phyloP scores from a whole-genome alignment of 2,113 vertebrate genomes.

The Poeciliopsis turrubarensis region DNA sequence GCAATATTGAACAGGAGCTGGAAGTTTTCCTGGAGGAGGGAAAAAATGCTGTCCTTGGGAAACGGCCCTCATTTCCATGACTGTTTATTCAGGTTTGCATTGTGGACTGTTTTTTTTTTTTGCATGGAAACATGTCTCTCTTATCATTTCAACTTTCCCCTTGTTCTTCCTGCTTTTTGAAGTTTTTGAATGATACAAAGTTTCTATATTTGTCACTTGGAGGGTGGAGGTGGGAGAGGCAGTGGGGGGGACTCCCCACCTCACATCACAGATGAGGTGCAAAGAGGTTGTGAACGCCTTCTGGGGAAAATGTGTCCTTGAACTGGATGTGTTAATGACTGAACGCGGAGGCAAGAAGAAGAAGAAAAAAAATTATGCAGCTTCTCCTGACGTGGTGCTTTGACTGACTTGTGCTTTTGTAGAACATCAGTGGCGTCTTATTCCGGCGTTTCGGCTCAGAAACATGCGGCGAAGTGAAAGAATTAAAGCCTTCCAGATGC shows the following conservation, averaged over 20 bases:
- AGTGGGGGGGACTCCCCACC: constrained; percentile 1
- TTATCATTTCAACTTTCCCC: constrained; percentile 55
- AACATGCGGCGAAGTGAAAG: constrained; percentile 5
- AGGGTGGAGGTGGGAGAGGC: not conserved
- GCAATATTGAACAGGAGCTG: constrained; percentile 56
- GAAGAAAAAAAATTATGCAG: constrained; percentile 47
- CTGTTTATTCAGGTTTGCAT: constrained; percentile 27
- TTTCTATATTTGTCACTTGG: constrained; percentile 50
- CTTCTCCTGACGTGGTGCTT: constrained; percentile 42
- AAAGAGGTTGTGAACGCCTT: constrained; percentile 71
- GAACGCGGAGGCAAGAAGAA: constrained; percentile 43
- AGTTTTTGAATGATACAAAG: constrained; percentile 58
- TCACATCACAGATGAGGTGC: constrained; percentile 60
- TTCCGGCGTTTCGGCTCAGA: constrained; percentile 47
- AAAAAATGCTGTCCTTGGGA: constrained; percentile 38
- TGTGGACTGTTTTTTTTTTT: not conserved
- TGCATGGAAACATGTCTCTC: constrained; percentile 25
- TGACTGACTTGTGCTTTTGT: constrained; percentile 47
- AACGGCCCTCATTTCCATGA: constrained; percentile 25
- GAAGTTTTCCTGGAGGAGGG: constrained; percentile 12
- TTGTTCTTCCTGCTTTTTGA: constrained; percentile 30
- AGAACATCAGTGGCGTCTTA: constrained; percentile 57
- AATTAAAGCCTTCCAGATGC: constrained; percentile 50
- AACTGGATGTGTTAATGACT: constrained; percentile 74
- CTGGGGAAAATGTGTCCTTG: constrained; percentile 64